Evolutionary conservation across 2,113 vertebrate species (phyloP).

Genomic region (Mohoua ochrocephala): DNA sequence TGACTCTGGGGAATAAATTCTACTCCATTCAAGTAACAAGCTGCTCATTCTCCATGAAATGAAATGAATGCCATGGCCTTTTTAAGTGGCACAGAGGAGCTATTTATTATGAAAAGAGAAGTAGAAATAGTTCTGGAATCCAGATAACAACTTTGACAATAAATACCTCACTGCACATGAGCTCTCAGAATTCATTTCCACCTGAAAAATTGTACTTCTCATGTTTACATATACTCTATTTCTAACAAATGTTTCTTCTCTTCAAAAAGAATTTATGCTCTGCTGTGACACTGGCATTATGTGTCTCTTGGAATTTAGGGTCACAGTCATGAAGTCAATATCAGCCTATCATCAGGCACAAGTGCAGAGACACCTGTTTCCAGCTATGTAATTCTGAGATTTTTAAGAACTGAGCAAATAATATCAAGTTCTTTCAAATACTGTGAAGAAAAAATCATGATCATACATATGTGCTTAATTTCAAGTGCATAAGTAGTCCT

Average conservation of each 20-base stretch:
- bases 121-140: slow-evolving; percentile 41
- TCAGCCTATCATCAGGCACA: background rate
- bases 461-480: background rate
- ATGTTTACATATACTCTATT: background rate
- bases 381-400: background rate
- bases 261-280: background rate
- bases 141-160: slow-evolving; percentile 1
- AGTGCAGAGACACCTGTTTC: background rate
- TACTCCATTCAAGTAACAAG: slow-evolving; percentile 42
- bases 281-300: background rate
- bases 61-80: slow-evolving; percentile 51
- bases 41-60: slow-evolving; percentile 54
- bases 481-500: background rate
- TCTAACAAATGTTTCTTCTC: background rate
- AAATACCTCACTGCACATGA: background rate
- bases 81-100: slow-evolving; percentile 23
- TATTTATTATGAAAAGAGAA: slow-evolving; percentile 32
- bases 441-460: background rate
- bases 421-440: background rate
- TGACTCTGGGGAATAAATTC: background rate
- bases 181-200: background rate
- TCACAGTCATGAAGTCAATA: background rate
- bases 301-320: background rate
- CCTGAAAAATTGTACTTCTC: background rate
- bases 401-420: background rate